Evolutionary conservation across 1,140 invertebrate genomes (phyloP).

Genomic region (Mizuhopecten yessoensis): DNA sequence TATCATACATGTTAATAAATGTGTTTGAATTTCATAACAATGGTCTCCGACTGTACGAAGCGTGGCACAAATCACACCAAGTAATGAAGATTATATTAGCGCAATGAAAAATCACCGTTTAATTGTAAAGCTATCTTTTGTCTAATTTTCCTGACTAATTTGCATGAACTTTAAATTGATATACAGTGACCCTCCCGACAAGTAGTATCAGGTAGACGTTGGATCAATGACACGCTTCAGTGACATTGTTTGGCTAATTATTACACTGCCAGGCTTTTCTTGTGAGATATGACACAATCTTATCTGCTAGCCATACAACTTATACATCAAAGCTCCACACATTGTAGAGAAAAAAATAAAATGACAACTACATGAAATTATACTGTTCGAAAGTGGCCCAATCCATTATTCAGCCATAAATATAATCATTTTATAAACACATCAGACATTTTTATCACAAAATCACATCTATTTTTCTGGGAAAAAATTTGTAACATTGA

Average conservation of each 20-base stretch:
- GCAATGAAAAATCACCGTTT: slow-evolving; percentile 20
- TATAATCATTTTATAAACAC: too few species aligned
- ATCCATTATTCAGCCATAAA: too few species aligned
- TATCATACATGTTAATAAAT: not conserved
- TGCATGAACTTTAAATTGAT: slow-evolving; percentile 29
- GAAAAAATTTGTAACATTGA: too few species aligned
- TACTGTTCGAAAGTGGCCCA: too few species aligned
- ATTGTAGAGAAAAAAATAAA: too few species aligned
- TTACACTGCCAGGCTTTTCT: slow-evolving; percentile 23
- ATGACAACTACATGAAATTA: too few species aligned
- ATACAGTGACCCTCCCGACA: not conserved
- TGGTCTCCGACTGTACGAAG: not conserved
- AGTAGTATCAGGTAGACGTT: not conserved
- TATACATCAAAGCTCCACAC: not conserved
- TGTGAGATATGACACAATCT: not conserved
- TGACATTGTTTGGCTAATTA: not conserved
- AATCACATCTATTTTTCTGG: too few species aligned
- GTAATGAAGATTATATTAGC: slow-evolving; percentile 23
- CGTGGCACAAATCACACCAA: slow-evolving; percentile 31
- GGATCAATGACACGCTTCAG: not conserved
- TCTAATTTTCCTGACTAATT: not conserved
- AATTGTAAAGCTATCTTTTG: not conserved
- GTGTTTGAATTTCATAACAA: not conserved
- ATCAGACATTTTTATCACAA: too few species aligned
- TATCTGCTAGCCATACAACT: slow-evolving; percentile 12